phyloP scores from a whole-genome alignment of 2,113 vertebrate genomes.

The Gallinago undulata region DNA sequence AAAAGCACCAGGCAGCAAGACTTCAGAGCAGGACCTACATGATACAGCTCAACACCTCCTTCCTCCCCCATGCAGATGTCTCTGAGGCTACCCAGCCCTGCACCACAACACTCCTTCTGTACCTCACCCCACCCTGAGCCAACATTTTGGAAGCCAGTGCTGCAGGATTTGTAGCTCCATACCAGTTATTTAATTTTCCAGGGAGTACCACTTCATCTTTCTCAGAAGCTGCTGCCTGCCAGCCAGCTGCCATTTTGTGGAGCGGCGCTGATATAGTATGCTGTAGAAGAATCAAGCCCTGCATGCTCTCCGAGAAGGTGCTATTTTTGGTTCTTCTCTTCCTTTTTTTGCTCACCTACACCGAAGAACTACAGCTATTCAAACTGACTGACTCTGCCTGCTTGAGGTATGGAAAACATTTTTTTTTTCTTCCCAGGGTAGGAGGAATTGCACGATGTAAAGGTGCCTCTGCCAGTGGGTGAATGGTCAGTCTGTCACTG shows the following conservation, averaged over 20 bases:
- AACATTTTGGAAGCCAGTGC: neutral
- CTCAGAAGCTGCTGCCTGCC: conserved; percentile 9
- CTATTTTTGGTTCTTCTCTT: conserved; percentile 28
- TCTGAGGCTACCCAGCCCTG: neutral
- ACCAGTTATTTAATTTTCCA: conserved; percentile 32
- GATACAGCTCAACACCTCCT: neutral
- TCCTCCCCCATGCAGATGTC: neutral
- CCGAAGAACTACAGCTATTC: neutral
- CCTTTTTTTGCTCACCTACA: neutral
- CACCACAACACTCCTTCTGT: neutral
- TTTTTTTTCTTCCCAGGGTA: neutral
- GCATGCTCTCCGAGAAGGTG: neutral
- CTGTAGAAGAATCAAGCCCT: neutral
- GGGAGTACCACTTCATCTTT: neutral
- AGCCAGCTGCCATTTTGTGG: conserved; percentile 43
- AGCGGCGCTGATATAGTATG: neutral
- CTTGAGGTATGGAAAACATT: neutral
- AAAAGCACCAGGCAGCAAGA: neutral
- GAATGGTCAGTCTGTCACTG: neutral
- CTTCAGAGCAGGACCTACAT: neutral
- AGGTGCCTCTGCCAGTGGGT: neutral
- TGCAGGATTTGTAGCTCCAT: neutral
- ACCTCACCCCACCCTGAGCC: neutral
- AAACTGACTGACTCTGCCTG: neutral
- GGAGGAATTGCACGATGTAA: neutral